Base-by-base conservation (phyloP, 2,113 vertebrate species). In the Clarias macrocephalus region DNA sequence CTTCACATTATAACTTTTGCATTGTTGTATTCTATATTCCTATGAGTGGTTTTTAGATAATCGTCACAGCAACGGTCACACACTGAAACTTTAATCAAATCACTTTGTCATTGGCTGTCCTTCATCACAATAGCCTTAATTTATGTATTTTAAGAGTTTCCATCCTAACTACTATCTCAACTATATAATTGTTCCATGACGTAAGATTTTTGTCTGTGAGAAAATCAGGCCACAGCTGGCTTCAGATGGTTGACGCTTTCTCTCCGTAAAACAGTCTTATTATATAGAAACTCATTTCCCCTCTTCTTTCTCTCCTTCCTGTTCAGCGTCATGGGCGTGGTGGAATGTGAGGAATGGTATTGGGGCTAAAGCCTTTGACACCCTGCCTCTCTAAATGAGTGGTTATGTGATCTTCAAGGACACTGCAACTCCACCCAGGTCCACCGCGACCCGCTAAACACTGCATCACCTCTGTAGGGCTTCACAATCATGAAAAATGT, bases 331-430 rank as follows among this genome's bases (percentile, higher is more conserved):
- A 25, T 62, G 37, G 76, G 80, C 59, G 72, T 84, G 56, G 21
- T 52, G 80, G 84, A 89, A 89, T 89, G 80, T 88, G 21, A 81
- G 82, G 83, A 89, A 91, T 90, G 87, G 83, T 18, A 84, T 63
- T 75, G 75, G 79, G 23, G 42, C 76, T 65, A 60, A 76, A 77
- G 80, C 77, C 80, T 70, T 86, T 68, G 80, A 91, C 85, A 86
- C 65, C 56, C 52, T 72, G 28, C 5, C 73, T 68, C 54, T 30
- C 81, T 59, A 88, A 88, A 89, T 76, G 82, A 87, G 56, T 3
- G 81, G 88, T 85, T 88, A 88, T 81, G 60, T 60, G 88, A 90
- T 87, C 89, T 88, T 63, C 30, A 63, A 54, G 60, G 75, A 82
- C 72, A 76, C 70, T 56, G 63, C 79, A 68, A 42, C 73, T 52